Evolutionary conservation across 2,797 vertebrate genomes (phyloP).

Genomic region (Diplodus puntazzo): DNA sequence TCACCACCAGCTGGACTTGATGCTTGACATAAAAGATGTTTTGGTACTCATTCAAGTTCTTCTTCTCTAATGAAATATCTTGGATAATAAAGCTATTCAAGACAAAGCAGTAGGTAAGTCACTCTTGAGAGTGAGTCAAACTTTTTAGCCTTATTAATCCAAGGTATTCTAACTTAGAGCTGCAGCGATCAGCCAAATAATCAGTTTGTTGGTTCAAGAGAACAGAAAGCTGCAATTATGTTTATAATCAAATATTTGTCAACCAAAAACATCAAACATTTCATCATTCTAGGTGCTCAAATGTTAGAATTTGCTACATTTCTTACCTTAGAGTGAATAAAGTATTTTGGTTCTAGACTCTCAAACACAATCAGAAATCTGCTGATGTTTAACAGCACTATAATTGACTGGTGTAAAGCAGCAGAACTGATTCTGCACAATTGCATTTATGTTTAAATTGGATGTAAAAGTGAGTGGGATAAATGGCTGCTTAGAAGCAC

Average conservation of each 20-base stretch:
- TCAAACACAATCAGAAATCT: not conserved
- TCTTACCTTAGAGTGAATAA: not conserved
- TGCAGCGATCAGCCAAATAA: not conserved
- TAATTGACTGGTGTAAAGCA: conserved; percentile 7
- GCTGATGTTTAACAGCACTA: not conserved
- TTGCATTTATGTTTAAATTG: conserved; percentile 5
- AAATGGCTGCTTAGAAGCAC: not conserved
- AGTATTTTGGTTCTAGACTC: not conserved
- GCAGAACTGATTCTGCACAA: conserved; percentile 12
- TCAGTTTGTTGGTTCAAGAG: not conserved
- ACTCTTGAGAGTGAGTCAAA: not conserved
- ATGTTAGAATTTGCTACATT: not conserved
- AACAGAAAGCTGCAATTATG: not conserved
- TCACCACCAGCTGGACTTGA: not conserved
- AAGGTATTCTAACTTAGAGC: not conserved
- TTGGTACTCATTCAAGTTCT: not conserved
- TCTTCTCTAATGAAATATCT: not conserved
- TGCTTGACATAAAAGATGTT: not conserved
- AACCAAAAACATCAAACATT: not conserved
- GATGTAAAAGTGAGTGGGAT: conserved; percentile 1
- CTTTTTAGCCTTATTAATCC: not conserved
- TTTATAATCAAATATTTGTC: not conserved
- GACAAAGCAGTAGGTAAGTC: not conserved
- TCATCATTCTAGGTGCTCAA: not conserved
- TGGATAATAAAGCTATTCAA: not conserved